These are phyloP conservation scores for Fragum whitleyi DNA, from an alignment of 2,888 invertebrate species.

Conservation along the genomic window DNA sequence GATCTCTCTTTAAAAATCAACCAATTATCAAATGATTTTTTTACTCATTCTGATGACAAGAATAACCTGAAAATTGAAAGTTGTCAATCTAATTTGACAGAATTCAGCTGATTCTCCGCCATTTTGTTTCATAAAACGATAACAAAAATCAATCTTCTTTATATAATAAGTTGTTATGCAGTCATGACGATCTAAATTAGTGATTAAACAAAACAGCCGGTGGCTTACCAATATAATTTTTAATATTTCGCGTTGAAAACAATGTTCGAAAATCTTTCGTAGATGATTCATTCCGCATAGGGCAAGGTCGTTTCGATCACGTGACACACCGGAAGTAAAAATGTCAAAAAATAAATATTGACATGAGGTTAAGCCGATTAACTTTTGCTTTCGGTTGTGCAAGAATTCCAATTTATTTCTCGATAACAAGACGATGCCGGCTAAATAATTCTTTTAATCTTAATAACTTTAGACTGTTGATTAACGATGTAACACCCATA, in stretches of 20 bases:
- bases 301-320: conserved; percentile 64
- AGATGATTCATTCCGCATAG: conserved; percentile 31
- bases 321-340: conserved; percentile 63
- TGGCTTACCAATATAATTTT: not conserved
- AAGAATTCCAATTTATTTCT: not conserved
- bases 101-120: conserved; percentile 23
- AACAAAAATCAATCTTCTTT: not conserved
- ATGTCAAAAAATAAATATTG: conserved; percentile 19
- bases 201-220: too few species aligned
- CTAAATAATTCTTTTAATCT: too few species aligned
- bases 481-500: not conserved
- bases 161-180: too few species aligned
- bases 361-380: conserved; percentile 5
- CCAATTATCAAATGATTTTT: too few species aligned
- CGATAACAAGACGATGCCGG: too few species aligned
- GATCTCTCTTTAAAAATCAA: too few species aligned
- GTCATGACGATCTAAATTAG: too few species aligned
- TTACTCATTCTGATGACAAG: too few species aligned
- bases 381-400: not conserved
- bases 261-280: not conserved
- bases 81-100: conserved; percentile 7
- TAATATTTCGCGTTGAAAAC: not conserved
- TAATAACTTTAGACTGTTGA: too few species aligned
- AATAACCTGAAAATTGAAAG: too few species aligned
- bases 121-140: conserved; percentile 7